Evolutionary conservation across 2,113 vertebrate species (phyloP), one percentile per base, ranked within the genome.

Genomic region (Echinops telfairi): DNA sequence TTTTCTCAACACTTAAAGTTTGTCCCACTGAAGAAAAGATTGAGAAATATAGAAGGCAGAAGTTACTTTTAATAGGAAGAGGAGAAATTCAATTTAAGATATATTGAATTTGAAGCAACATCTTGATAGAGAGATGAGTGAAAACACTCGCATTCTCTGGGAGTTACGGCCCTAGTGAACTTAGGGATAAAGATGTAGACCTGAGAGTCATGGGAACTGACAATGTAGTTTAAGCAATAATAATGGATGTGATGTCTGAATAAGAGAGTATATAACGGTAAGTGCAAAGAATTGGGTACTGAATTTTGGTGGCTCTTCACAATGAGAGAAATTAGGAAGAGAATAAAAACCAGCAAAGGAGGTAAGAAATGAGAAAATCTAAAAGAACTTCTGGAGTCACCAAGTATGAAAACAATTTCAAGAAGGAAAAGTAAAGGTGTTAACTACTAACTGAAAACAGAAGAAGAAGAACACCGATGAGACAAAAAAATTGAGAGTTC

Each of bases 391-490:
- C n/a, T 20, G 15, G 12, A 73, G 27, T 47, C 77, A 6, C 5
- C 22, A 90, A 43, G 15, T 38, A 62, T 29, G 8, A 80, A 78
- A 76, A 23, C 23, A 66, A 9, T 79, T 84, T 66, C 29, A 88
- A 86, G 36, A 78, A 82, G 31, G 33, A 90, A 90, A 29, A 95
- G 31, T 33, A 27, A 57, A 87, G 53, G n/a, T 76, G 6, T 73
- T 68, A 53, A 85, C 27, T 93, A 15, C 3, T 71, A 83, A 84
- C 33, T 57, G 6, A n/a, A 71, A 71, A 71, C 31, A 36, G 1
- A 82, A 70, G 86, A 68, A 53, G 47, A 53, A 53, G 47, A 53
- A 53, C 47, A 53, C 47, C 10, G 53, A 33, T 38, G 14, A 79
- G 15, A 73, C 2, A 73, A 38, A 40, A 53, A 62, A 2, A 29